A percentile compares a stretch with the other conserved stretches of the same genome.
These are phyloP conservation scores for Hydropsyche betteni DNA, from an alignment of 2,888 invertebrate species.

Conservation along the genomic window DNA sequence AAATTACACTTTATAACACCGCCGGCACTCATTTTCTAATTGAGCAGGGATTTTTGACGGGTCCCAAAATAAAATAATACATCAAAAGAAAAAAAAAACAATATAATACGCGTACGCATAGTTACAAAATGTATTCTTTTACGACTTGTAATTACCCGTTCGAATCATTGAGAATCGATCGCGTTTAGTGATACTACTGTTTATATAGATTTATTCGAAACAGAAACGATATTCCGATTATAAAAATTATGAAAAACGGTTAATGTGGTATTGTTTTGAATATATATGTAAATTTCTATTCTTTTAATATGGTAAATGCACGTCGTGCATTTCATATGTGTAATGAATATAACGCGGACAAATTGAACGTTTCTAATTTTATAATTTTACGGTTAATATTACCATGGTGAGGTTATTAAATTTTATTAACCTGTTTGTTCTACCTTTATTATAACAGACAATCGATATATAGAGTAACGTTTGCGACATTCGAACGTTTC, in stretches of 20 bases:
- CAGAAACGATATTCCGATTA: no score
- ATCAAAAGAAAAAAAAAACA: background rate
- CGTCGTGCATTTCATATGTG: no score
- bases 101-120: constrained; percentile 15
- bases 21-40: constrained; percentile 33
- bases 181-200: constrained; percentile 21
- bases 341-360: no score
- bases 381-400: no score
- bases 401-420: constrained; percentile 1
- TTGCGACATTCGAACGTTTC: no score
- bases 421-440: constrained; percentile 30
- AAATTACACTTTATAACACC: constrained; percentile 36
- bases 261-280: no score
- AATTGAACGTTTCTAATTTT: no score
- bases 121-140: constrained; percentile 32
- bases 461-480: background rate
- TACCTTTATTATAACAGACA: constrained; percentile 13
- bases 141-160: constrained; percentile 39
- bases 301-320: no score
- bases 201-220: no score
- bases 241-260: no score
- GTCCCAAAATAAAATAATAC: constrained; percentile 20
- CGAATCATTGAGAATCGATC: constrained; percentile 31
- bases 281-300: no score
- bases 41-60: constrained; percentile 30